Conservation (phyloP, 2,888 invertebrate species). For the Cephus pulcher region DNA sequence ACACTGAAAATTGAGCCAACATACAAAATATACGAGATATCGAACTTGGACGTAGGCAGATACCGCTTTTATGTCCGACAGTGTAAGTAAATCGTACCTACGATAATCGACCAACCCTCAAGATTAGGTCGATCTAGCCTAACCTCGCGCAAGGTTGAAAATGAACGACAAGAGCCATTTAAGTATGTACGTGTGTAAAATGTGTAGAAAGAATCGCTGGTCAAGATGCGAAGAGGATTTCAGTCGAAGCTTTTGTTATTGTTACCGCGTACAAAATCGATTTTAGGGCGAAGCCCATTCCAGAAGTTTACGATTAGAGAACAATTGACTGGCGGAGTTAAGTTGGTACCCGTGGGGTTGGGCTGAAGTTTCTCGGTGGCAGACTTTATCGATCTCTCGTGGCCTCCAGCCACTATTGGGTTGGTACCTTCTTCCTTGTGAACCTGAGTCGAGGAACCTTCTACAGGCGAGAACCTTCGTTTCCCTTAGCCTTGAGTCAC, state of each 20-base stretch:
- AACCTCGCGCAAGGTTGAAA: not conserved
- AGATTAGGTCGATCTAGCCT: not conserved
- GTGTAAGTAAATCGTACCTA: not conserved
- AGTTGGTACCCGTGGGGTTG: slow-evolving; percentile 32
- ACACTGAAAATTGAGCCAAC: not conserved
- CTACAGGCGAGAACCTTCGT: not conserved
- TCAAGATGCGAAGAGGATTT: not conserved
- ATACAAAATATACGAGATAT: not conserved
- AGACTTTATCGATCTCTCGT: slow-evolving; percentile 35
- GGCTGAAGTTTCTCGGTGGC: slow-evolving; percentile 24
- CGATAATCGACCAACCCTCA: not conserved
- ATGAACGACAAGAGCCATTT: not conserved
- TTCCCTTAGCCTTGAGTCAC: not conserved
- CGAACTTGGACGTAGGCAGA: not conserved
- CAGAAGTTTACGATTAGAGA: slow-evolving; percentile 46
- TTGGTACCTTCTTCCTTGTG: slow-evolving; percentile 44
- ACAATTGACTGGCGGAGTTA: slow-evolving; percentile 46
- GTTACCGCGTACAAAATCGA: not conserved
- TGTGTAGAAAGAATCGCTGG: not conserved
- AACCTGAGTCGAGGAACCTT: not conserved
- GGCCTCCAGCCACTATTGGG: slow-evolving; percentile 15
- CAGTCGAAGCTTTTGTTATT: not conserved
- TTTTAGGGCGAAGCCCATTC: slow-evolving; percentile 26
- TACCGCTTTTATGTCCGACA: not conserved
- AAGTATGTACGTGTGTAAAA: not conserved